phyloP scores from a whole-genome alignment of 2,113 vertebrate species.

The Morone chrysops region DNA sequence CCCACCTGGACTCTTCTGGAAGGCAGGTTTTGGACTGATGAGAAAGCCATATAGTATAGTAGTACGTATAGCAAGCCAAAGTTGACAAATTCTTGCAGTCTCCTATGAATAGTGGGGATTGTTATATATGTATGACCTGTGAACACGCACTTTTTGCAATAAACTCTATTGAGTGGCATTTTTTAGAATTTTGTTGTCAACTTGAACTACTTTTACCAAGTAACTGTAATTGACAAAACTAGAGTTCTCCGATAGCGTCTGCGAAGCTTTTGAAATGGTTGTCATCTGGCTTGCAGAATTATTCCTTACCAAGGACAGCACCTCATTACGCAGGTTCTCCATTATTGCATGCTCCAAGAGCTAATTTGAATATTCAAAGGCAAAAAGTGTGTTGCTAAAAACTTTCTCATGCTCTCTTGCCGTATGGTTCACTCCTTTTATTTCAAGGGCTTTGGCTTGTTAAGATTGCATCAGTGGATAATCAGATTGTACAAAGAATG shows the following conservation, averaged over 20 bases:
- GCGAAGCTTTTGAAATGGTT: neutral
- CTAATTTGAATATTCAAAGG: constrained; percentile 60
- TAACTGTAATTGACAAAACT: too few relatives aligned
- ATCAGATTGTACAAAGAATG: constrained; percentile 50
- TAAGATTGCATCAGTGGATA: constrained; percentile 50
- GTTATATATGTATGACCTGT: too few relatives aligned
- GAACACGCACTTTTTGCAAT: too few relatives aligned
- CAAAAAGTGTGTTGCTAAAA: constrained; percentile 23
- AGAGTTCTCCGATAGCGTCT: neutral
- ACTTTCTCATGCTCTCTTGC: constrained; percentile 62
- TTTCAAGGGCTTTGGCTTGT: constrained; percentile 39
- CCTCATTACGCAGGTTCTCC: neutral
- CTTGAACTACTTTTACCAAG: too few relatives aligned
- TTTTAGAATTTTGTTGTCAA: too few relatives aligned
- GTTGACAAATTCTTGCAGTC: too few relatives aligned
- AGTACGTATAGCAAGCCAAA: too few relatives aligned
- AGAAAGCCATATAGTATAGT: too few relatives aligned
- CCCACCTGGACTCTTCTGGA: too few relatives aligned
- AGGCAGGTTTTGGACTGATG: too few relatives aligned
- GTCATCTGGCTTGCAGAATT: neutral
- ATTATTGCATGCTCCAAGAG: constrained; percentile 25
- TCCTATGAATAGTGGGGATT: too few relatives aligned
- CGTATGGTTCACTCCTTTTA: constrained; percentile 46
- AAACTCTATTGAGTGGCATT: too few relatives aligned
- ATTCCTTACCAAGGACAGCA: constrained; percentile 1